These are phyloP conservation scores for Dicerorhinus sumatrensis DNA, from an alignment of 2,113 vertebrate species.

Conservation along the genomic window DNA sequence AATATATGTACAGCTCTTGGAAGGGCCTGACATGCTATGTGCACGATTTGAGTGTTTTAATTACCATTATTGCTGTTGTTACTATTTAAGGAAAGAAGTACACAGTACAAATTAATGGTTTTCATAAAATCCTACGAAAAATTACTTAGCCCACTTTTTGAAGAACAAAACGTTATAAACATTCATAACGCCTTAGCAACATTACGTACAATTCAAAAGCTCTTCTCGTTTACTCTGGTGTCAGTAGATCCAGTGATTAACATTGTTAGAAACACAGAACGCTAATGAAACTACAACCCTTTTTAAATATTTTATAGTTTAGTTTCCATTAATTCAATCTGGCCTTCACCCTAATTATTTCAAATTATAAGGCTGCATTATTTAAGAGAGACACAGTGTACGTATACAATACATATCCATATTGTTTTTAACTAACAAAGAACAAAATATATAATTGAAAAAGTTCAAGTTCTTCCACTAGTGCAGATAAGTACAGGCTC, in stretches of 20 bases:
- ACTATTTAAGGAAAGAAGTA: slow-evolving; percentile 11
- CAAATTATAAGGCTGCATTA: not conserved
- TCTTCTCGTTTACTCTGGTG: not conserved
- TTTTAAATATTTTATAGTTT: not conserved
- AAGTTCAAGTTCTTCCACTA: not conserved
- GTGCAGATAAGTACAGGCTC: fast-evolving
- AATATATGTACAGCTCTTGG: not conserved
- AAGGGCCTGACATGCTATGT: not conserved
- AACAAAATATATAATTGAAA: not conserved
- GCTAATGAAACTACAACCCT: not conserved
- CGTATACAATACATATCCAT: not conserved
- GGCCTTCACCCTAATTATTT: not conserved
- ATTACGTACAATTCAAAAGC: not conserved
- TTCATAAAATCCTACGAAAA: slow-evolving; percentile 4
- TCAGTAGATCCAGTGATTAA: not conserved
- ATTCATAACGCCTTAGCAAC: not conserved
- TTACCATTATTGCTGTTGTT: not conserved
- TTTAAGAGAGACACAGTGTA: not conserved
- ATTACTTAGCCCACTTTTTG: not conserved
- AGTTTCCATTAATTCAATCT: not conserved
- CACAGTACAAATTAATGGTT: not conserved
- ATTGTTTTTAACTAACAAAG: not conserved
- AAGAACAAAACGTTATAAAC: not conserved
- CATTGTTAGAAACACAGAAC: not conserved
- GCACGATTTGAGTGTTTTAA: not conserved